Conservation (phyloP, 2,888 invertebrate species). For the Hermodice carunculata region DNA sequence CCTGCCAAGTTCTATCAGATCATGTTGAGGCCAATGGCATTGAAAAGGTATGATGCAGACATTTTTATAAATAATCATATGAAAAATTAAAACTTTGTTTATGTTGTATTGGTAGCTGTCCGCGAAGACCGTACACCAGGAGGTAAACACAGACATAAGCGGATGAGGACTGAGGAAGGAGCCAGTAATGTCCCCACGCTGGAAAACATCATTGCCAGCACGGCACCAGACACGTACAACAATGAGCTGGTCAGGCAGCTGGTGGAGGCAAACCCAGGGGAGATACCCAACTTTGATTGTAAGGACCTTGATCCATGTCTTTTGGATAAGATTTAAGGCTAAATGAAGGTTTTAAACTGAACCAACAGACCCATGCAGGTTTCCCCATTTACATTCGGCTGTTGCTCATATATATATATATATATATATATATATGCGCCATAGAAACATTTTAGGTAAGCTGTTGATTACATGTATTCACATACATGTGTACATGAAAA, state of each 20-base stretch:
- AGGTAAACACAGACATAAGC: constrained; percentile 64
- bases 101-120: constrained; percentile 62
- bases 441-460: no score
- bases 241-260: constrained; percentile 44
- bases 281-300: constrained; percentile 52
- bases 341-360: no score
- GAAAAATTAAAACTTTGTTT: neutral
- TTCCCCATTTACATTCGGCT: no score
- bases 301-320: no score
- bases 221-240: constrained; percentile 7
- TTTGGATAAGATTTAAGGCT: no score
- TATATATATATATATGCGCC: no score
- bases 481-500: no score
- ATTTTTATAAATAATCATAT: neutral
- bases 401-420: no score
- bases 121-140: constrained; percentile 69
- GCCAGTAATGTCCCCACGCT: neutral
- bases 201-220: constrained; percentile 2
- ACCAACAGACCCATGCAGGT: no score
- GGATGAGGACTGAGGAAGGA: constrained; percentile 50
- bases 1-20: no score
- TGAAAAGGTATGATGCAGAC: constrained; percentile 15
- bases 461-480: no score
- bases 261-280: constrained; percentile 53
- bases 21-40: no score